Base-by-base conservation (phyloP, 2,113 vertebrate species). In the Zeus faber region DNA sequence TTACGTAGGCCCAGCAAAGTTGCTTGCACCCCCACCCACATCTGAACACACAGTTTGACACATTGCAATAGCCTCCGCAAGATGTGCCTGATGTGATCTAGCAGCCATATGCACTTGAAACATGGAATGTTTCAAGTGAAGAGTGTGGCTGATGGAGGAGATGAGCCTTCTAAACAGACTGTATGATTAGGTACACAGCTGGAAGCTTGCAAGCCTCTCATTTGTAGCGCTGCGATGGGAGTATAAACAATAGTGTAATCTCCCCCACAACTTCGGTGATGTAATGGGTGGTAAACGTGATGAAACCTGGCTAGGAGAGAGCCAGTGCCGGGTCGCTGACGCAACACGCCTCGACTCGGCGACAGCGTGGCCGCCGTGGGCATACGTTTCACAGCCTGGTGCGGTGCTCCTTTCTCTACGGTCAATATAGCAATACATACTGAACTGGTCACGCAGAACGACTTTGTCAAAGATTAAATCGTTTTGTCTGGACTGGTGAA, bases 241-340 rank as follows among this genome's bases (percentile, higher is more conserved):
- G 59, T 67, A 67, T 80, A 70, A 80, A 82, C 75, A 81, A 70
- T 65, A 20, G 56, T 56, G 70, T 79, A 80, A 87, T 79, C 74
- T 73, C 62, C 56, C 54, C 40, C 40, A 76, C 76, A 71, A n/a
- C n/a, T n/a, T 74, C 69, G 65, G 55, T 85, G 83, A 85, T 84
- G 81, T 79, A 81, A 85, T 83, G 79, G 65, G 72, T 33, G 48
- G 71, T 82, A 82, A 84, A 87, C 67, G 8, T 46, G 58, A 70
- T n/a, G n/a, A n/a, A n/a, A n/a, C n/a, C n/a, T n/a, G n/a, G n/a
- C n/a, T n/a, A n/a, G n/a, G n/a, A n/a, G n/a, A n/a, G n/a, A n/a
- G n/a, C n/a, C n/a, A n/a, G n/a, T n/a, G n/a, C n/a, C n/a, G n/a
- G n/a, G n/a, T n/a, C n/a, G n/a, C n/a, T n/a, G n/a, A n/a, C n/a